Percentiles rank a stretch among this genome's conserved stretches.
These are phyloP conservation scores for Apamea crenata DNA, from an alignment of 2,888 invertebrate species.

Conservation along the genomic window DNA sequence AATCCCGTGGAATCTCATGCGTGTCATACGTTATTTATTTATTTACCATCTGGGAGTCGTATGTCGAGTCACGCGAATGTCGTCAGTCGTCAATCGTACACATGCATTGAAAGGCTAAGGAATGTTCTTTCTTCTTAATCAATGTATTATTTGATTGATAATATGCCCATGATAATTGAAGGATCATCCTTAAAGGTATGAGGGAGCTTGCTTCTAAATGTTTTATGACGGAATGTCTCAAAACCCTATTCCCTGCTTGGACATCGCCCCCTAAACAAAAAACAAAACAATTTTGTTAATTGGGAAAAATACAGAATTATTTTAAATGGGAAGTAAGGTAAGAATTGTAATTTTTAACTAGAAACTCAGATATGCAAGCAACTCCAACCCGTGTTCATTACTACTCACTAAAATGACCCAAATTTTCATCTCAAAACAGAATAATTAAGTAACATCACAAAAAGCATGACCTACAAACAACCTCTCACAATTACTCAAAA, in stretches of 20 bases:
- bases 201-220: not conserved
- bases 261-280: not conserved
- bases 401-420: constrained; percentile 35
- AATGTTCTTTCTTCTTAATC: constrained; percentile 36
- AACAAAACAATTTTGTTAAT: not conserved
- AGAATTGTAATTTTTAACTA: not conserved
- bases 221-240: not conserved
- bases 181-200: no score
- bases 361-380: not conserved
- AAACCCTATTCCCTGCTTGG: not conserved
- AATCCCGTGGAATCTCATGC: constrained; percentile 21
- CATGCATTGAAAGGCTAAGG: constrained; percentile 35
- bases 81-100: constrained; percentile 26
- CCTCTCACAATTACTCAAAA: constrained; percentile 56
- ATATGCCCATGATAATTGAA: not conserved
- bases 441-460: constrained; percentile 56
- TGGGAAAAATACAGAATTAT: not conserved
- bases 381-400: constrained; percentile 20
- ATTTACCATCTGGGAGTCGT: constrained; percentile 19
- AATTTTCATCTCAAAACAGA: constrained; percentile 39
- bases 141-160: constrained; percentile 3
- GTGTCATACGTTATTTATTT: constrained; percentile 44
- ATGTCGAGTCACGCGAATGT: constrained; percentile 23
- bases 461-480: constrained; percentile 57
- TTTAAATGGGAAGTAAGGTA: not conserved